These are phyloP conservation scores for Hippotragus niger DNA, from an alignment of 2,113 vertebrate genomes.

Conservation along the genomic window DNA sequence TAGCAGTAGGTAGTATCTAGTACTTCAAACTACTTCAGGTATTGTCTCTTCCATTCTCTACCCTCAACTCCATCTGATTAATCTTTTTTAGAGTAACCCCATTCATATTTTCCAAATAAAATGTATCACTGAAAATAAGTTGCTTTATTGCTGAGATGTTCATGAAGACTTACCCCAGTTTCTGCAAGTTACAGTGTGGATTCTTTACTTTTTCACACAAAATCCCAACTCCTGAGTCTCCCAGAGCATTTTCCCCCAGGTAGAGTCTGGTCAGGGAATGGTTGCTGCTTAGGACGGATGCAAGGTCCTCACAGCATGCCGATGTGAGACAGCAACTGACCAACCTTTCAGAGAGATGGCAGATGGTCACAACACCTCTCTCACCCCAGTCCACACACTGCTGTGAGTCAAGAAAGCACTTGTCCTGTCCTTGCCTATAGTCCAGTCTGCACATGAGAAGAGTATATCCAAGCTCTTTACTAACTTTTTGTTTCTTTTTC, in stretches of 20 bases:
- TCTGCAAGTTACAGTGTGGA: conserved; percentile 46
- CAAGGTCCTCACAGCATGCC: conserved; percentile 70
- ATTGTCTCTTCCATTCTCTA: not conserved
- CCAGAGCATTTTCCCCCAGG: conserved; percentile 61
- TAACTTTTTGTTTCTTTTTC: not conserved
- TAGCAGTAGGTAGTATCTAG: not conserved
- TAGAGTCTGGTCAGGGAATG: conserved; percentile 68
- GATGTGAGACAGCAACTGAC: conserved; percentile 76
- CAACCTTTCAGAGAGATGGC: conserved; percentile 69
- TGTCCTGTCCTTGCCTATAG: not conserved
- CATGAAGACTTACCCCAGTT: conserved; percentile 54
- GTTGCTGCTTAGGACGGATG: conserved; percentile 55
- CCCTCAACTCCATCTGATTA: not conserved
- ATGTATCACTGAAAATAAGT: not conserved
- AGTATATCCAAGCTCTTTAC: too few species aligned
- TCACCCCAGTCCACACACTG: not conserved
- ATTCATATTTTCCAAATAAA: not conserved
- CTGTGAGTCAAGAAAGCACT: not conserved
- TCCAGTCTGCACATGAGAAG: too few species aligned
- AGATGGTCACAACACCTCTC: not conserved
- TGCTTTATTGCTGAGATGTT: not conserved
- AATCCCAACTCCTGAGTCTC: conserved; percentile 42
- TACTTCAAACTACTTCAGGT: not conserved
- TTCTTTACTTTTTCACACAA: conserved; percentile 52
- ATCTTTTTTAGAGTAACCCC: too few species aligned